Conservation (phyloP, 92 coral and sea anemone species). For the Galaxea fascicularis region DNA sequence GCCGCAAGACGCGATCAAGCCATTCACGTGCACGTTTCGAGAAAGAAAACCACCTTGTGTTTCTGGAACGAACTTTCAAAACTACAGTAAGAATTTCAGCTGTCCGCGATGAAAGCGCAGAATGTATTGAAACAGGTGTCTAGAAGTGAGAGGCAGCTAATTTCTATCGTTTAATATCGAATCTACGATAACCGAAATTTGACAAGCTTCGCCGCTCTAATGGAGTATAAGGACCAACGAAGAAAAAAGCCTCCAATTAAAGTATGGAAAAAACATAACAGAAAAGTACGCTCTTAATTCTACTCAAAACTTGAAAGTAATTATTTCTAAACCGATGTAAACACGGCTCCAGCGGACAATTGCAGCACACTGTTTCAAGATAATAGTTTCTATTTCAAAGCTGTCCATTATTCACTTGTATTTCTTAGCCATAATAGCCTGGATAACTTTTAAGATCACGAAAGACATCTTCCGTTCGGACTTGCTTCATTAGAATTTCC, state of each 20-base stretch:
- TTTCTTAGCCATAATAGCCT: constrained; percentile 51
- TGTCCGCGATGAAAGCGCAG: constrained; percentile 47
- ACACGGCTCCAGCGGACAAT: constrained; percentile 78
- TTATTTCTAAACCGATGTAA: constrained; percentile 77
- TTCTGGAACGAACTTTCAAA: constrained; percentile 41
- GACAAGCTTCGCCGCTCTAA: constrained; percentile 64
- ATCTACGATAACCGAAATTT: constrained; percentile 68
- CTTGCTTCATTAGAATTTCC: constrained; percentile 82
- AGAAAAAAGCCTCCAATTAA: constrained; percentile 35
- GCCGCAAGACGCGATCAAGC: constrained; percentile 25
- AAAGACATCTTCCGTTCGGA: constrained; percentile 37
- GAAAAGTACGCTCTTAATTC: constrained; percentile 21
- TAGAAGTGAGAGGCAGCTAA: constrained; percentile 43
- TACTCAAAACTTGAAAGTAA: constrained; percentile 55
- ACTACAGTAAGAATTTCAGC: constrained; percentile 49
- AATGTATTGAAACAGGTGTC: constrained; percentile 74
- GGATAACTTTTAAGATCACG: constrained; percentile 58
- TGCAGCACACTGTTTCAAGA: constrained; percentile 79
- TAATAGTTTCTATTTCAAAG: constrained; percentile 54
- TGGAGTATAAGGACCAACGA: constrained; percentile 45
- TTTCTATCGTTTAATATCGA: constrained; percentile 65
- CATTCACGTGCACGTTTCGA: neutral
- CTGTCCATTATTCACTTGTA: constrained; percentile 48
- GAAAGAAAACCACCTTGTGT: constrained; percentile 14
- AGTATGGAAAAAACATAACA: constrained; percentile 13